Evolutionary conservation across 2,888 invertebrate species (phyloP).

Genomic region (Nemapogon koenigi): DNA sequence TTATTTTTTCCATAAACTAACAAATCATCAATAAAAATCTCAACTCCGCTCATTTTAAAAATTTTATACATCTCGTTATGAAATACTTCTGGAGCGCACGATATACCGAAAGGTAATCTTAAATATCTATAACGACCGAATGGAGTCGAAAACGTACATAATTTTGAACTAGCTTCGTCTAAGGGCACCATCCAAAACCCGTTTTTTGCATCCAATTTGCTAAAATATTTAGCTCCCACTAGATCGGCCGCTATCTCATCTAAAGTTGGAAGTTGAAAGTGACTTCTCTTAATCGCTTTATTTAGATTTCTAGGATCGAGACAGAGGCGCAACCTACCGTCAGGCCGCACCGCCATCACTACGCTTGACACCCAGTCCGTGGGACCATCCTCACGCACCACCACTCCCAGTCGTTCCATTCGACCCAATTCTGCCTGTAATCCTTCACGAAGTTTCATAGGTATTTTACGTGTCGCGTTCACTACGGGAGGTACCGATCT

Average conservation of each 20-base stretch:
- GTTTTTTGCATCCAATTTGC: conserved; percentile 13
- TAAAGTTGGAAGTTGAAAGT: conserved; percentile 15
- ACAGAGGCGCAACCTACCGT: conserved; percentile 12
- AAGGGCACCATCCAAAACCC: conserved; percentile 8
- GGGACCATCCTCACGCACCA: conserved; percentile 9
- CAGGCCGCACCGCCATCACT: conserved; percentile 11
- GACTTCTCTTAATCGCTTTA: conserved; percentile 12
- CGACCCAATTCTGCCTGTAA: not conserved
- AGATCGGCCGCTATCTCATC: conserved; percentile 13
- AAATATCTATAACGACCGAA: conserved; percentile 6
- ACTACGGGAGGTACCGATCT: no score
- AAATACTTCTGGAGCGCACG: conserved; percentile 12
- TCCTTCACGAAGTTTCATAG: not conserved
- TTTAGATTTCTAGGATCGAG: conserved; percentile 14
- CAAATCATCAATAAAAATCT: conserved; percentile 11
- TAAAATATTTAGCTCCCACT: conserved; percentile 12
- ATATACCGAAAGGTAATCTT: conserved; percentile 8
- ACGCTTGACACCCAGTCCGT: conserved; percentile 14
- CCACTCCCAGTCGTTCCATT: conserved; percentile 9
- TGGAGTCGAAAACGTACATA: conserved; percentile 8
- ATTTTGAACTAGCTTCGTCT: conserved; percentile 7
- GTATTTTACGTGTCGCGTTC: conserved; percentile 1
- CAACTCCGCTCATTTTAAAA: conserved; percentile 13
- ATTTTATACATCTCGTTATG: conserved; percentile 15
- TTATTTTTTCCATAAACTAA: conserved; percentile 10